Evolutionary conservation across 2,113 vertebrate genomes (phyloP).

Genomic region (Rostratula benghalensis): DNA sequence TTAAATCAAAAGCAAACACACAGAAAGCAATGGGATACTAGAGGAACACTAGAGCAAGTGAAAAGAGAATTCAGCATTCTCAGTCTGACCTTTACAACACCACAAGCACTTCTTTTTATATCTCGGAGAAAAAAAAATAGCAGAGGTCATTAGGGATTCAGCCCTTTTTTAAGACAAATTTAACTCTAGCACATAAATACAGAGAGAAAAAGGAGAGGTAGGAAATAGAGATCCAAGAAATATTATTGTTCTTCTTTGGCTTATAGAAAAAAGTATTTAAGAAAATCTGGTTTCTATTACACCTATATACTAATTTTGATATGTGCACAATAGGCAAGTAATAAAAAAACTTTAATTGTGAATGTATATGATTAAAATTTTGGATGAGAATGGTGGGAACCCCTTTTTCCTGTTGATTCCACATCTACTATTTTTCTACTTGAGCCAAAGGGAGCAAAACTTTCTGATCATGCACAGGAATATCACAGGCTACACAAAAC

Average conservation of each 20-base stretch:
- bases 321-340: rapidly evolving
- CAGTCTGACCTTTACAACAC: slow-evolving; percentile 32
- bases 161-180: not conserved
- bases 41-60: not conserved
- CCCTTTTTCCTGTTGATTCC: not conserved
- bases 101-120: slow-evolving; percentile 12
- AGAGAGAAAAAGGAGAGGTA: not conserved
- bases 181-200: not conserved
- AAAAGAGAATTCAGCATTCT: slow-evolving; percentile 1
- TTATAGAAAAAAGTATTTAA: not conserved
- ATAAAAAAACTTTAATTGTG: not conserved
- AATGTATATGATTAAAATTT: not conserved
- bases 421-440: not conserved
- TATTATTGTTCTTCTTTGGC: not conserved
- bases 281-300: not conserved
- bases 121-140: slow-evolving; percentile 5
- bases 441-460: not conserved
- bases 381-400: not conserved
- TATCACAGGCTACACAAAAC: not conserved
- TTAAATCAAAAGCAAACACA: not conserved
- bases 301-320: not conserved
- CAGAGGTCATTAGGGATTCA: slow-evolving; percentile 3
- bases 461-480: not conserved
- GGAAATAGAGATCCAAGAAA: not conserved
- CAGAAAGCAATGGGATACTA: not conserved